Percentiles rank a stretch among this genome's conserved stretches.
Evolutionary conservation across 2,797 vertebrate genomes (phyloP).

Genomic region (Onychomys arenicola): DNA sequence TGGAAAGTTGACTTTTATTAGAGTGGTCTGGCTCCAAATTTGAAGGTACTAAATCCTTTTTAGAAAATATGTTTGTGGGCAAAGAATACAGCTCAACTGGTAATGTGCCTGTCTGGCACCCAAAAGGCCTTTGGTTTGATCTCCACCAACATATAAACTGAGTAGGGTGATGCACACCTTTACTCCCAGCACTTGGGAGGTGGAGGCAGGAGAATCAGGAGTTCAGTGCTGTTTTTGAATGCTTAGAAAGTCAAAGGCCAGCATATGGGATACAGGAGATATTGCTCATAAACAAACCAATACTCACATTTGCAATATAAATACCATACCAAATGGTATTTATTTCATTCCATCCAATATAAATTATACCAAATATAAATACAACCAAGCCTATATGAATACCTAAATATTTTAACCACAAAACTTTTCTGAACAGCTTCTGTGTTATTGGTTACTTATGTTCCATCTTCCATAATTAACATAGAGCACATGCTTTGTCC

Average conservation of each 20-base stretch:
- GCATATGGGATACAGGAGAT: background rate
- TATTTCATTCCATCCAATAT: background rate
- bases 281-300: background rate
- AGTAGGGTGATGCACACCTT: background rate
- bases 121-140: background rate
- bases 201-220: background rate
- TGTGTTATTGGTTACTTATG: background rate
- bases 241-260: background rate
- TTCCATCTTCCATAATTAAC: background rate
- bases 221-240: background rate
- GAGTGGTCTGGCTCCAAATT: conserved; percentile 7
- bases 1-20: background rate
- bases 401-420: background rate
- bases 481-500: background rate
- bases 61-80: background rate
- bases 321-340: background rate
- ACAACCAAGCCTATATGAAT: background rate
- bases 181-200: background rate
- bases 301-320: background rate
- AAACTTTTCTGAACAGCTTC: conserved; percentile 12
- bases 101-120: background rate
- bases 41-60: background rate
- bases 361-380: background rate
- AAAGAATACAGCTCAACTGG: background rate
- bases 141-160: background rate